Evolutionary conservation across 2,888 invertebrate genomes (phyloP).

Genomic region (Alcis repandata): DNA sequence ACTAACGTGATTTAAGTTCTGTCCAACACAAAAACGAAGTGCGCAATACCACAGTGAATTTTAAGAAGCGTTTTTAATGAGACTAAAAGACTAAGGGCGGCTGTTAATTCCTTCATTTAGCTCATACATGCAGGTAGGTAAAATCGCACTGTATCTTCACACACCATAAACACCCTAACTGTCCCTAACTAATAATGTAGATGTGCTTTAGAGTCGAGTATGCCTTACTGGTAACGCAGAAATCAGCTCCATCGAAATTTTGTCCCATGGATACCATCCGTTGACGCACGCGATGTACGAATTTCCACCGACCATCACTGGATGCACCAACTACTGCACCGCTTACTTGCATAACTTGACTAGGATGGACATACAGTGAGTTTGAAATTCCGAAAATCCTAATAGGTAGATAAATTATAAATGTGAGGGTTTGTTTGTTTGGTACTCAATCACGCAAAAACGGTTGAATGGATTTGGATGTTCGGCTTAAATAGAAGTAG

Average conservation of each 20-base stretch:
- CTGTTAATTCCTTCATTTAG: too few species aligned
- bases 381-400: background rate
- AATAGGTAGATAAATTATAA: background rate
- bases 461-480: too few species aligned
- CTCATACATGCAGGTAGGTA: too few species aligned
- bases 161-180: background rate
- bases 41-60: too few species aligned
- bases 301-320: slow-evolving; percentile 80
- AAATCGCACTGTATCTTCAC: too few species aligned
- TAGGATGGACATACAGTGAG: slow-evolving; percentile 80
- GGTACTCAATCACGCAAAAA: too few species aligned
- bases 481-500: too few species aligned
- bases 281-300: slow-evolving; percentile 73
- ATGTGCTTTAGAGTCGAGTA: slow-evolving; percentile 64
- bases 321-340: slow-evolving; percentile 75
- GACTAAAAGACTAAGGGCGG: too few species aligned
- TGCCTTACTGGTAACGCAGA: slow-evolving; percentile 76
- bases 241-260: slow-evolving; percentile 71
- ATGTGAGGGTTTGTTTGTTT: too few species aligned
- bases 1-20: too few species aligned
- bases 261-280: slow-evolving; percentile 78
- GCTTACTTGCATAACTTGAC: slow-evolving; percentile 79
- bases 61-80: too few species aligned
- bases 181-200: background rate
- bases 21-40: too few species aligned